These are phyloP conservation scores for Saccostrea cuccullata DNA, from an alignment of 1,140 invertebrate genomes.

Conservation along the genomic window DNA sequence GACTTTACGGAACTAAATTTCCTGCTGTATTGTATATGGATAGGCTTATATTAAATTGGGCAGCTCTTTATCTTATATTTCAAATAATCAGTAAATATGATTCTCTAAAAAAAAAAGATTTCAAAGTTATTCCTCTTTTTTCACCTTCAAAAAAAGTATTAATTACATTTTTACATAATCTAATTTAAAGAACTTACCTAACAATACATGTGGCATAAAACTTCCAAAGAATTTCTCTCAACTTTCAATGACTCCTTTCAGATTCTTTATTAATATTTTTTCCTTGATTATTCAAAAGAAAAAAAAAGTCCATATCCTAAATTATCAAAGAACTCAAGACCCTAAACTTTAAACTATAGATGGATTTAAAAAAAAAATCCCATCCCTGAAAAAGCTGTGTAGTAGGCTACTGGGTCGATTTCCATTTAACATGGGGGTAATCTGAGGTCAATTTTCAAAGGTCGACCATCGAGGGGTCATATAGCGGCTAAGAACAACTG, in stretches of 20 bases:
- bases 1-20: too few species aligned
- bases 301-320: neutral
- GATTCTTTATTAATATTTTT: neutral
- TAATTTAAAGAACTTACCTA: neutral
- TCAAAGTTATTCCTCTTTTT: too few species aligned
- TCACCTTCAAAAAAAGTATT: too few species aligned
- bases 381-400: neutral
- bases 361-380: neutral
- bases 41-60: too few species aligned
- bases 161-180: too few species aligned
- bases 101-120: too few species aligned
- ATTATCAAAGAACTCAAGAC: neutral
- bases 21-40: too few species aligned
- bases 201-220: too few species aligned
- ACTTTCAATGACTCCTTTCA: neutral
- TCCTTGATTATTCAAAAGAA: neutral
- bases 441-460: constrained; percentile 30
- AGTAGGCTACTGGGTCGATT: constrained; percentile 29
- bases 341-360: neutral
- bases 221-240: neutral
- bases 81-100: too few species aligned
- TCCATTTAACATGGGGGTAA: constrained; percentile 33
- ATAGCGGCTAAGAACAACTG: constrained; percentile 23
- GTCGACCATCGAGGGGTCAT: constrained; percentile 26
- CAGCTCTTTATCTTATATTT: too few species aligned